A percentile compares a stretch with the other conserved stretches of the same genome.
These are phyloP conservation scores for Matsumyia berberina DNA, from an alignment of 2,888 invertebrate species.

Conservation along the genomic window DNA sequence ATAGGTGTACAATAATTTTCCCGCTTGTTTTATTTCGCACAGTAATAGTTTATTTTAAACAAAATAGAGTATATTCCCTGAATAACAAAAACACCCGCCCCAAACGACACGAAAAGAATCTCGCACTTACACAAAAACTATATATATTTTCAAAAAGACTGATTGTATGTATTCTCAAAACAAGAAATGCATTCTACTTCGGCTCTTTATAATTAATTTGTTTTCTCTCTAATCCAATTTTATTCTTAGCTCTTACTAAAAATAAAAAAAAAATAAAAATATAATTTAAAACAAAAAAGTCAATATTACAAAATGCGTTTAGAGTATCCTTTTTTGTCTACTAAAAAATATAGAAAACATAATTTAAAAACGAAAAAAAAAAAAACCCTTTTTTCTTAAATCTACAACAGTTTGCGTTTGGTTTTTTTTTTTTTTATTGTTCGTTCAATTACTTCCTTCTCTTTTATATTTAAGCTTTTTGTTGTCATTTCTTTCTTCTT, in stretches of 20 bases:
- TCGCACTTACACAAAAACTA: slow-evolving; percentile 31
- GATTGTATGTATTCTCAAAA: slow-evolving; percentile 7
- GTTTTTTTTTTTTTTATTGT: slow-evolving; percentile 22
- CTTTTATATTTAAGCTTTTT: slow-evolving; percentile 13
- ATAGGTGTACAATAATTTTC: slow-evolving; percentile 52
- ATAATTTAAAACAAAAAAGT: not conserved
- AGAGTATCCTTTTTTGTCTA: slow-evolving; percentile 51
- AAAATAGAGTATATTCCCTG: slow-evolving; percentile 64
- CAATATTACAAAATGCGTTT: slow-evolving; percentile 37
- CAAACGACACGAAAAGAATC: slow-evolving; percentile 30
- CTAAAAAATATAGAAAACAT: slow-evolving; percentile 45
- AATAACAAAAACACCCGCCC: slow-evolving; percentile 64
- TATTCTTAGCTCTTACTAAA: slow-evolving; percentile 6
- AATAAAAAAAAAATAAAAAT: not conserved
- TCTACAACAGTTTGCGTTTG: slow-evolving; percentile 30
- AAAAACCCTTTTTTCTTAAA: slow-evolving; percentile 33
- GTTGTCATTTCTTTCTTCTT: slow-evolving; percentile 38
- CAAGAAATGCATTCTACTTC: slow-evolving; percentile 44
- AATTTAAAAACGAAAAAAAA: slow-evolving; percentile 39
- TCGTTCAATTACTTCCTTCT: slow-evolving; percentile 8
- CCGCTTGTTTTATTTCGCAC: slow-evolving; percentile 9
- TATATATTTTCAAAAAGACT: slow-evolving; percentile 7
- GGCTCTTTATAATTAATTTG: not conserved
- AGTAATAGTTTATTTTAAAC: slow-evolving; percentile 28
- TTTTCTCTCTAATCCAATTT: slow-evolving; percentile 2